phyloP scores from a whole-genome alignment of 2,888 invertebrate genomes.

The Ischnura elegans region DNA sequence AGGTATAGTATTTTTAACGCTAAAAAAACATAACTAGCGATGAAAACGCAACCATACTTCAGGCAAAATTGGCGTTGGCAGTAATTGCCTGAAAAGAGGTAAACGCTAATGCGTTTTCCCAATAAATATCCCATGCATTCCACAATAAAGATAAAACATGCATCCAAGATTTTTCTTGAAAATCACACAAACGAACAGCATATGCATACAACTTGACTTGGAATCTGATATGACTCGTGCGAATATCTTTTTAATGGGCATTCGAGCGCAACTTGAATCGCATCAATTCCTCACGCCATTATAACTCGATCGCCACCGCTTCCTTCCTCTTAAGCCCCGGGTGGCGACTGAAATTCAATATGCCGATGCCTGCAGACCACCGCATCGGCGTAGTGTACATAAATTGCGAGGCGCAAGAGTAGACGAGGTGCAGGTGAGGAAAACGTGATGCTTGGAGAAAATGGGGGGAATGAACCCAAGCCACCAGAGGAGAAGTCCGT shows the following conservation, averaged over 20 bases:
- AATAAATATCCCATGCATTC: no score
- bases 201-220: no score
- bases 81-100: no score
- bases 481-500: not conserved
- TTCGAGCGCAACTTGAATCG: not conserved
- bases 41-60: no score
- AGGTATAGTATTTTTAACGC: no score
- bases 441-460: not conserved
- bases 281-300: not conserved
- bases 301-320: not conserved
- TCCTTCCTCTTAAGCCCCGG: not conserved
- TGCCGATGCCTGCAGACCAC: not conserved
- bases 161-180: no score
- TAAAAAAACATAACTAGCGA: no score
- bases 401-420: not conserved
- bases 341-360: not conserved
- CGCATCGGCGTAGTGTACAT: not conserved
- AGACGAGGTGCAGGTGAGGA: not conserved
- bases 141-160: no score
- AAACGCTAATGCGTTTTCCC: no score
- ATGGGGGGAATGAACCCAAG: slow-evolving; percentile 12
- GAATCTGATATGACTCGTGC: not conserved
- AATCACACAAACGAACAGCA: no score
- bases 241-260: not conserved
- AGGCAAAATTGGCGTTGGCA: no score